phyloP scores from a whole-genome alignment of 1,140 invertebrate species.

The Gonioctena quinquepunctata region DNA sequence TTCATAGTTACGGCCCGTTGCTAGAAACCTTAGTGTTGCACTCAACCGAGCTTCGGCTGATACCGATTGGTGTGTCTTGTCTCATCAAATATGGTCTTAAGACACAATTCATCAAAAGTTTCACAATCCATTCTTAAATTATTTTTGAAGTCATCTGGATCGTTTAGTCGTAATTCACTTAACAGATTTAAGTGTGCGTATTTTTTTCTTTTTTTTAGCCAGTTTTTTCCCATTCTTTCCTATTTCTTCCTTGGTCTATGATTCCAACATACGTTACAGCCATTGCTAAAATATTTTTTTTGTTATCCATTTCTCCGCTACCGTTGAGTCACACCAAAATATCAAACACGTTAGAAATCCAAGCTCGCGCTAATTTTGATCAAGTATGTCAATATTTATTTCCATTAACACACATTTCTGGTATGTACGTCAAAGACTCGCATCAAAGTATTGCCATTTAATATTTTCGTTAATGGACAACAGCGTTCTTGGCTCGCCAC shows the following conservation, averaged over 20 bases:
- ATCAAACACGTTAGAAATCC: not conserved
- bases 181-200: not conserved
- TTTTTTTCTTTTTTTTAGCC: not conserved
- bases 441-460: conserved; percentile 13
- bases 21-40: conserved; percentile 14
- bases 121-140: not conserved
- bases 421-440: conserved; percentile 8
- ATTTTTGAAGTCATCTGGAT: conserved; percentile 11
- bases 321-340: not conserved
- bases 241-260: conserved; percentile 6
- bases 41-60: conserved; percentile 12
- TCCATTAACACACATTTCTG: not conserved
- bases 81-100: not conserved
- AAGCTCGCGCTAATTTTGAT: not conserved
- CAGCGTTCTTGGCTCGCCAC: not conserved
- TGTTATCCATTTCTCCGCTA: not conserved
- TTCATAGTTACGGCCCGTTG: conserved; percentile 22
- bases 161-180: not conserved
- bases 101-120: not conserved
- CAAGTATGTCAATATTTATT: not conserved
- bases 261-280: not conserved
- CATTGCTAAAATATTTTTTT: not conserved
- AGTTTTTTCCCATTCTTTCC: conserved; percentile 7
- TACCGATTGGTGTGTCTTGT: conserved; percentile 16
- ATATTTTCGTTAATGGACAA: conserved; percentile 13